Evolutionary conservation across 2,888 invertebrate species (phyloP).

Genomic region (Aquatica leii): DNA sequence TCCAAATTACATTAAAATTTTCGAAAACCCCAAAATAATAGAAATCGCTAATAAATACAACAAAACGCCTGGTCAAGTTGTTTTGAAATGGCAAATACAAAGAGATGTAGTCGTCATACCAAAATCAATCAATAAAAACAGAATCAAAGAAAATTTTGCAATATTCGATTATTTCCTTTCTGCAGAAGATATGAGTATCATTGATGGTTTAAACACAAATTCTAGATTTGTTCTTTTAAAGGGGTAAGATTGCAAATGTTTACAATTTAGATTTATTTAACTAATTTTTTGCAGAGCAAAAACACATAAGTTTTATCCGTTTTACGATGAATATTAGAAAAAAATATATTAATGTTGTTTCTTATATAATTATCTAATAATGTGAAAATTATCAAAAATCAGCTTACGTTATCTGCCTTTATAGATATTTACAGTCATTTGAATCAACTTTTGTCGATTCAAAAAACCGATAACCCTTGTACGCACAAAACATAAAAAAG

Average conservation of each 20-base stretch:
- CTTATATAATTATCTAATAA: too few relatives aligned
- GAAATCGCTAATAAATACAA: conserved; percentile 67
- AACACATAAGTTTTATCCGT: background rate
- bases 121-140: conserved; percentile 67
- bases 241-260: background rate
- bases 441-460: too few relatives aligned
- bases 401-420: too few relatives aligned
- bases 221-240: background rate
- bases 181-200: conserved; percentile 56
- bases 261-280: too few relatives aligned
- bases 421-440: too few relatives aligned
- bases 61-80: conserved; percentile 73
- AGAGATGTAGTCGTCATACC: conserved; percentile 60
- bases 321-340: conserved; percentile 4
- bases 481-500: too few relatives aligned
- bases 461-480: too few relatives aligned
- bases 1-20: conserved; percentile 72
- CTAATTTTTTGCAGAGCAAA: background rate
- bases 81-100: conserved; percentile 57
- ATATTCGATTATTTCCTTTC: conserved; percentile 69
- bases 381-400: too few relatives aligned
- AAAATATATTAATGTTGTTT: too few relatives aligned
- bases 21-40: conserved; percentile 74
- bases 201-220: conserved; percentile 71
- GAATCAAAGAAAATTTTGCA: conserved; percentile 68